Evolutionary conservation across 2,797 vertebrate species (phyloP).

Genomic region (Enteromius afrohamiltoni): DNA sequence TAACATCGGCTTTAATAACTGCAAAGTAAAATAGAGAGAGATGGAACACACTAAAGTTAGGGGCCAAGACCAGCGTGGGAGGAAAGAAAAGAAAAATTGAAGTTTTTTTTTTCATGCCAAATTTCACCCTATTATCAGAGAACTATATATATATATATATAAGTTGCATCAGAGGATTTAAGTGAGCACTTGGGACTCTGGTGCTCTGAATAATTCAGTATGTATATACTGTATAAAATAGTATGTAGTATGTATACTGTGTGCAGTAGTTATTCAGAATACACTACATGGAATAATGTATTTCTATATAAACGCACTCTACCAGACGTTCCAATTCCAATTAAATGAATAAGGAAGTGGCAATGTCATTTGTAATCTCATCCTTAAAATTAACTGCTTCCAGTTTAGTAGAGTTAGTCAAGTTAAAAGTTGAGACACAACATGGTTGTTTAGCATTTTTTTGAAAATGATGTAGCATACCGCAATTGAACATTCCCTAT

Average conservation of each 20-base stretch:
- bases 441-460: background rate
- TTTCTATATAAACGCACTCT: background rate
- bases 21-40: constrained; percentile 77
- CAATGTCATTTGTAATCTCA: background rate
- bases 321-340: background rate
- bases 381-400: background rate
- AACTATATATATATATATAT: background rate
- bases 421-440: background rate
- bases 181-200: background rate
- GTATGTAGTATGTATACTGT: background rate
- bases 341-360: too few relatives aligned
- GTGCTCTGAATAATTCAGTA: background rate
- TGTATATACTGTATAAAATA: background rate
- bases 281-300: background rate
- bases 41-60: constrained; percentile 68
- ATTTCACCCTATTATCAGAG: constrained; percentile 17
- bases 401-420: background rate
- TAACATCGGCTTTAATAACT: constrained; percentile 97
- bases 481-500: background rate
- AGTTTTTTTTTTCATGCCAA: background rate
- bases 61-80: constrained; percentile 54
- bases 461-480: background rate
- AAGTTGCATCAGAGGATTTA: constrained; percentile 7
- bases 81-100: constrained; percentile 62
- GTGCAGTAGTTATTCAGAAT: background rate